Conservation (phyloP, 2,113 vertebrate genomes). For the Chlorodrepanis virens region DNA sequence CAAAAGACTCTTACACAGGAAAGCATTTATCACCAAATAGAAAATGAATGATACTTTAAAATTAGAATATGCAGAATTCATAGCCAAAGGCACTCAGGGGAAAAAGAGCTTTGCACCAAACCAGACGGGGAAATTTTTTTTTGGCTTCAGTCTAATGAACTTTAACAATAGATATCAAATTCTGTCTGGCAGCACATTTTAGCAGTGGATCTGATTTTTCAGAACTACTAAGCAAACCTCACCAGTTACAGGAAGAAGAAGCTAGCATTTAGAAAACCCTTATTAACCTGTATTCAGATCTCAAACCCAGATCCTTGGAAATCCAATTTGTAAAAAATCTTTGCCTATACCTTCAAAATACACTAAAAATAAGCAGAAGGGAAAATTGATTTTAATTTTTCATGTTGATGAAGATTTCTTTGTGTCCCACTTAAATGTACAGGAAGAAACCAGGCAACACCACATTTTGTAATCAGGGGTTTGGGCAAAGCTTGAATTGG, state of each 20-base stretch:
- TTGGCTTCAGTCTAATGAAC: constrained; percentile 57
- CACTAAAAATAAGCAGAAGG: not conserved
- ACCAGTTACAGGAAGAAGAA: not conserved
- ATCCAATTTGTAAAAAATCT: not conserved
- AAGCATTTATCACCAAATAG: constrained; percentile 65
- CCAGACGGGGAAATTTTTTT: constrained; percentile 30
- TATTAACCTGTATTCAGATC: not conserved
- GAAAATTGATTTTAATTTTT: not conserved
- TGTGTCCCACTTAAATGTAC: not conserved
- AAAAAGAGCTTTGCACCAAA: constrained; percentile 56
- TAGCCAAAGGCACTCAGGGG: constrained; percentile 58
- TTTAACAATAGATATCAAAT: constrained; percentile 56
- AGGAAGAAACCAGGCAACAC: not conserved
- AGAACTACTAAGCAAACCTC: not conserved
- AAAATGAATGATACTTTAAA: constrained; percentile 64
- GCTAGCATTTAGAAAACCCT: not conserved
- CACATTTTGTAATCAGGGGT: not conserved
- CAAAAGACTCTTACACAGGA: constrained; percentile 54
- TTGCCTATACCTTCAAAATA: not conserved
- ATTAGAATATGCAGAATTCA: constrained; percentile 66
- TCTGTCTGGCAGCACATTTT: constrained; percentile 52
- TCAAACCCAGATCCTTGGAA: not conserved
- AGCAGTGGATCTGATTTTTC: constrained; percentile 34
- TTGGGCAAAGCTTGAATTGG: not conserved
- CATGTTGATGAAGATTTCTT: not conserved